Percentiles rank a stretch among this genome's conserved stretches.
These are phyloP conservation scores for Prionace glauca DNA, from an alignment of 2,797 vertebrate genomes.

Conservation along the genomic window DNA sequence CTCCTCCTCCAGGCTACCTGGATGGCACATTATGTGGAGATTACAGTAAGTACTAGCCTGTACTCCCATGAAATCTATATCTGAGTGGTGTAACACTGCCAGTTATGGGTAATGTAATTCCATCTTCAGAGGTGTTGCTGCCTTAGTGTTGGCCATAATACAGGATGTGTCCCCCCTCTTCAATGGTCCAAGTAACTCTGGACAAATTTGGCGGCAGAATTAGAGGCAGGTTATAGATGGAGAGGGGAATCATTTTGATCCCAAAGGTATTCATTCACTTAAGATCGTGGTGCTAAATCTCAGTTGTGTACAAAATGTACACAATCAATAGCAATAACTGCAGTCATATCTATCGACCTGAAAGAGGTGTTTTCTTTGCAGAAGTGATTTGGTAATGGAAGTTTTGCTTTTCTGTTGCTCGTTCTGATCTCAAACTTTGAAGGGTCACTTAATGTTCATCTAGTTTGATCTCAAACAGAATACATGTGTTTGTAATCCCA, in stretches of 20 bases:
- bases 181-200: neutral
- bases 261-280: neutral
- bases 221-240: neutral
- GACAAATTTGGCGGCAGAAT: neutral
- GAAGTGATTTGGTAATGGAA: neutral
- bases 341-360: neutral
- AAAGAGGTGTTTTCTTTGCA: neutral
- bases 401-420: neutral
- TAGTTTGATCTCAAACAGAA: neutral
- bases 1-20: neutral
- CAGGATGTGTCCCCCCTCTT: neutral
- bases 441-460: neutral
- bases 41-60: constrained; percentile 3
- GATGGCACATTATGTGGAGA: constrained; percentile 6
- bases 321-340: neutral
- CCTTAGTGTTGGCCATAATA: neutral
- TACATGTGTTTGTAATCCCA: neutral
- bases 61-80: neutral
- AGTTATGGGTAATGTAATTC: neutral
- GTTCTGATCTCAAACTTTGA: neutral
- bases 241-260: neutral
- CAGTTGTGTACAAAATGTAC: neutral
- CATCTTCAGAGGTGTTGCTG: neutral
- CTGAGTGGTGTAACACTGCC: neutral
- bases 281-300: neutral